A percentile compares a stretch with the other conserved stretches of the same genome.
Conservation (phyloP, 2,888 invertebrate genomes). For the Oasisia sp. region DNA sequence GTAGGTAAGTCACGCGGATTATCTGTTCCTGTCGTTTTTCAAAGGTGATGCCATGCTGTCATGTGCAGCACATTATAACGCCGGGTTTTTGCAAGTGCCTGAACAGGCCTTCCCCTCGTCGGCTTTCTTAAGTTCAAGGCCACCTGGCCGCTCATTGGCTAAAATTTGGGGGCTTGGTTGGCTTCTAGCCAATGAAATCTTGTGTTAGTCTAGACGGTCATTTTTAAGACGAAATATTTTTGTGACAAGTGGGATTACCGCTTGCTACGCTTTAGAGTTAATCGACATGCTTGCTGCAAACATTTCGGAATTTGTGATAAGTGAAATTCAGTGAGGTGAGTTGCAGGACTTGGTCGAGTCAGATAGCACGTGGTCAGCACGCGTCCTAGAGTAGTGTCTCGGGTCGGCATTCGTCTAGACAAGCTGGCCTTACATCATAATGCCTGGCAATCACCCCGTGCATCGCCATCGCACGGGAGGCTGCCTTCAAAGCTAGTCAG, state of each 20-base stretch:
- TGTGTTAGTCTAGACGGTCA: not conserved
- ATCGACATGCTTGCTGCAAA: not conserved
- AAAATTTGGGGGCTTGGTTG: conserved; percentile 6
- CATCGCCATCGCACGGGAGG: not conserved
- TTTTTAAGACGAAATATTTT: not conserved
- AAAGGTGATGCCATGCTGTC: conserved; percentile 9
- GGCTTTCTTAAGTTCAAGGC: not conserved
- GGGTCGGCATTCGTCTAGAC: not conserved
- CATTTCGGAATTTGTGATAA: not conserved
- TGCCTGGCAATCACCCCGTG: not conserved
- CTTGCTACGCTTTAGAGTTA: not conserved
- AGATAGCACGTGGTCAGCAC: not conserved
- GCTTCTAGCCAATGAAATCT: not conserved
- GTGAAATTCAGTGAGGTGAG: conserved; percentile 9
- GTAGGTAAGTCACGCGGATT: not conserved
- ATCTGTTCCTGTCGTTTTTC: not conserved
- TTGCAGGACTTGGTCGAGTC: not conserved
- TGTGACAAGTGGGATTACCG: not conserved
- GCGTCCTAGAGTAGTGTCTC: not conserved
- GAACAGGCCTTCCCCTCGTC: not conserved
- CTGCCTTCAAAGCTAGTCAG: not conserved
- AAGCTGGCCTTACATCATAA: not conserved
- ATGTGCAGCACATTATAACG: conserved; percentile 6
- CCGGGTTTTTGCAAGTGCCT: not conserved
- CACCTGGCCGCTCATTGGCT: not conserved